phyloP scores from a whole-genome alignment of 1,140 invertebrate genomes.

The Leucophenga varia region DNA sequence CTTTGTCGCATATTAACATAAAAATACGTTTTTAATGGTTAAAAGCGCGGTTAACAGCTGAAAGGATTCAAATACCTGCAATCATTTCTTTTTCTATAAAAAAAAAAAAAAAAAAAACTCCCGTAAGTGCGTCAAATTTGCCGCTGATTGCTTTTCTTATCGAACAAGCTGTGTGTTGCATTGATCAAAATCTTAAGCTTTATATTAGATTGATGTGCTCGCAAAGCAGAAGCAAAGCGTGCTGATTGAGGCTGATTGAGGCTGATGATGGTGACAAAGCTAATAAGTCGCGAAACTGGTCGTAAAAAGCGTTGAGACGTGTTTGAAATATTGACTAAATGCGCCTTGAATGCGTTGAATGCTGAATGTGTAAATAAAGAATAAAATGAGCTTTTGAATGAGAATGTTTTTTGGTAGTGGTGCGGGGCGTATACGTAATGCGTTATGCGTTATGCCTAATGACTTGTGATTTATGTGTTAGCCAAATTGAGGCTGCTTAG shows the following conservation, averaged over 20 bases:
- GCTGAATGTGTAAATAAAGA: slow-evolving; percentile 18
- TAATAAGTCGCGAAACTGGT: slow-evolving; percentile 43
- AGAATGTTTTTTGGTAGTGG: too few species aligned
- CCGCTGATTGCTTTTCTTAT: too few species aligned
- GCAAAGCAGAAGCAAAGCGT: too few species aligned
- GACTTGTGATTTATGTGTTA: not conserved
- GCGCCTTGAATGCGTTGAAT: slow-evolving; percentile 42
- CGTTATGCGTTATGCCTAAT: not conserved
- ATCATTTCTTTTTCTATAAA: too few species aligned
- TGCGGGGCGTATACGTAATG: too few species aligned
- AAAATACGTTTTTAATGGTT: slow-evolving; percentile 45
- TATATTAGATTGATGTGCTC: too few species aligned
- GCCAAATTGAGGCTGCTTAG: not conserved
- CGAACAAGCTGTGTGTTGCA: too few species aligned
- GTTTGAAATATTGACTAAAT: slow-evolving; percentile 31
- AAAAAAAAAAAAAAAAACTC: too few species aligned
- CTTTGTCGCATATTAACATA: slow-evolving; percentile 30
- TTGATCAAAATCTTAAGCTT: too few species aligned
- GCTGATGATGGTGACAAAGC: slow-evolving; percentile 12
- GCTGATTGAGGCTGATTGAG: slow-evolving; percentile 19
- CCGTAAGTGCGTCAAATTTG: too few species aligned
- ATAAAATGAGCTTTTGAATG: too few species aligned
- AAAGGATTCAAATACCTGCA: slow-evolving; percentile 17
- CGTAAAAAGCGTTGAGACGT: slow-evolving; percentile 24
- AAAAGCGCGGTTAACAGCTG: not conserved